These are phyloP conservation scores for Emys orbicularis DNA, from an alignment of 2,797 vertebrate genomes.

Conservation along the genomic window DNA sequence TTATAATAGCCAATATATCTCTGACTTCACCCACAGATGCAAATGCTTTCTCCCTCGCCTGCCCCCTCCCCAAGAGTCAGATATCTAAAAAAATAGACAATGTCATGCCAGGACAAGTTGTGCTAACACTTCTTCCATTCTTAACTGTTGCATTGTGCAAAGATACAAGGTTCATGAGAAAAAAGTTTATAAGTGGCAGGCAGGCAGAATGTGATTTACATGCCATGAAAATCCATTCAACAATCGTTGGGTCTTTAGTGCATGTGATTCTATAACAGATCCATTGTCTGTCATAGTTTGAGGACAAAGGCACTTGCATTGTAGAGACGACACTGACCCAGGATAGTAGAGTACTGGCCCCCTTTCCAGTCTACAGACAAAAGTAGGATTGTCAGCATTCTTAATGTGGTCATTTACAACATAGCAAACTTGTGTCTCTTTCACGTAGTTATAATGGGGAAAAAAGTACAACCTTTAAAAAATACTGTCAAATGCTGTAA, in stretches of 20 bases:
- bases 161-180: slow-evolving; percentile 61
- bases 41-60: not conserved
- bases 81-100: not conserved
- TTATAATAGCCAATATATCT: not conserved
- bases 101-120: not conserved
- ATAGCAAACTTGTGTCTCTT: not conserved
- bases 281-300: slow-evolving; percentile 2
- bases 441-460: not conserved
- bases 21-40: not conserved
- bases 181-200: slow-evolving; percentile 31
- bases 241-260: not conserved
- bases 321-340: not conserved
- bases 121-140: not conserved
- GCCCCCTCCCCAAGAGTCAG: not conserved
- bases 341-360: not conserved
- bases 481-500: not conserved
- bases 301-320: slow-evolving; percentile 8
- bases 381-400: not conserved
- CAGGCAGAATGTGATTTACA: slow-evolving; percentile 68
- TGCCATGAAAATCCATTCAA: slow-evolving; percentile 65
- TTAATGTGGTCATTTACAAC: not conserved
- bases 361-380: not conserved
- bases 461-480: not conserved
- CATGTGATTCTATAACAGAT: not conserved
- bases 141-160: not conserved